phyloP scores from a whole-genome alignment of 2,888 invertebrate genomes.

The Doris montereyensis region DNA sequence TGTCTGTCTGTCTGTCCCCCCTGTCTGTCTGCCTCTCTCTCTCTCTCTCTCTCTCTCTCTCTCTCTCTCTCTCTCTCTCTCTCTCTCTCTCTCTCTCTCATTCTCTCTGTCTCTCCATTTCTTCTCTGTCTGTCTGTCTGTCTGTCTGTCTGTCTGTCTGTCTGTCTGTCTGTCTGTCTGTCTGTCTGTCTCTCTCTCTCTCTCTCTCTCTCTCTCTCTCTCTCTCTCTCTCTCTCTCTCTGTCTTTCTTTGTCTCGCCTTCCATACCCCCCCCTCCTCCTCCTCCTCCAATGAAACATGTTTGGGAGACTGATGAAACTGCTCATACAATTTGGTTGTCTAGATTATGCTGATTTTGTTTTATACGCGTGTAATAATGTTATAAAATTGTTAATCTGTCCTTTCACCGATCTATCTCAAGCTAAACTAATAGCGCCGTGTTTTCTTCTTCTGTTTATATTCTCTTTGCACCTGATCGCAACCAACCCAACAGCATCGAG shows the following conservation, averaged over 20 bases:
- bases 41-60: conserved; percentile 10
- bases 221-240: neutral
- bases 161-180: neutral
- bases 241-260: conserved; percentile 4
- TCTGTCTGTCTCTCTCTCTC: neutral
- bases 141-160: neutral
- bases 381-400: too few species aligned
- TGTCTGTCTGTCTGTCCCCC: too few species aligned
- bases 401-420: too few species aligned
- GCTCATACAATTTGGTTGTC: too few species aligned
- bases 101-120: neutral
- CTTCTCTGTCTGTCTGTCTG: neutral
- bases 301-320: too few species aligned
- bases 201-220: neutral
- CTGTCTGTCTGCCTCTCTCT: neutral
- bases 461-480: too few species aligned
- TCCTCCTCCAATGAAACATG: too few species aligned
- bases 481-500: conserved; percentile 73
- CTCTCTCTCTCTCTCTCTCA: neutral
- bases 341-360: too few species aligned
- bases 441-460: neutral
- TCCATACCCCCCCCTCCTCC: conserved; percentile 13
- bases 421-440: neutral
- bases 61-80: conserved; percentile 3
- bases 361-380: too few species aligned